phyloP scores from a whole-genome alignment of 2,113 vertebrate species.

The Hemiscyllium ocellatum region DNA sequence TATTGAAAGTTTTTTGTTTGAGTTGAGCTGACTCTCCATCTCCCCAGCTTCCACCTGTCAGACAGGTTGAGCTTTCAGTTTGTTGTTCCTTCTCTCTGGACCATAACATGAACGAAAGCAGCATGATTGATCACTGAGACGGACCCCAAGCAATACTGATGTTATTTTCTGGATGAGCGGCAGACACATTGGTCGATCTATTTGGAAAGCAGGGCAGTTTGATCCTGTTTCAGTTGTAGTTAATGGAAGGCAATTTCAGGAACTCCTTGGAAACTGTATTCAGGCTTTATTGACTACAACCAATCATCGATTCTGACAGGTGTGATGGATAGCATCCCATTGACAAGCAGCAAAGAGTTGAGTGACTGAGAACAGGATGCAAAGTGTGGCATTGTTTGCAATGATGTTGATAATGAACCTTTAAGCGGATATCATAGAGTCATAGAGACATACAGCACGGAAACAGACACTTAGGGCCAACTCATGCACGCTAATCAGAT shows the following conservation, averaged over 20 bases:
- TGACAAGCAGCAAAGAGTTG: background rate
- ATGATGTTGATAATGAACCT: background rate
- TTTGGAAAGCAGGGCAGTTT: background rate
- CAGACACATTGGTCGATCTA: background rate
- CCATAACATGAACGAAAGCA: background rate
- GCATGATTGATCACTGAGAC: background rate
- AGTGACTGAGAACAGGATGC: background rate
- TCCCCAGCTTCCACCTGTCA: background rate
- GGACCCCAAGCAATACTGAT: background rate
- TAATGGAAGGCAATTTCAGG: background rate
- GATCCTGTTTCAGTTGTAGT: background rate
- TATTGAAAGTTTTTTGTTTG: background rate
- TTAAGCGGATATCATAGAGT: background rate
- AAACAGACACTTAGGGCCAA: too few species aligned
- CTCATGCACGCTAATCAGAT: too few species aligned
- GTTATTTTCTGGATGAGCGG: background rate
- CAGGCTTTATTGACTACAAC: background rate
- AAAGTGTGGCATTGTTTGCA: background rate
- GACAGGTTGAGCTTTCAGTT: background rate
- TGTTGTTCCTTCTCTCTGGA: background rate
- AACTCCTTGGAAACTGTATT: background rate
- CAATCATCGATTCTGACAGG: background rate
- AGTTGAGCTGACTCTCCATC: background rate
- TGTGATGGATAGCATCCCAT: background rate
- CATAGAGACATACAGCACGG: too few species aligned